These are phyloP conservation scores for Gadopsis marmoratus DNA, from an alignment of 2,797 vertebrate species.

Conservation along the genomic window DNA sequence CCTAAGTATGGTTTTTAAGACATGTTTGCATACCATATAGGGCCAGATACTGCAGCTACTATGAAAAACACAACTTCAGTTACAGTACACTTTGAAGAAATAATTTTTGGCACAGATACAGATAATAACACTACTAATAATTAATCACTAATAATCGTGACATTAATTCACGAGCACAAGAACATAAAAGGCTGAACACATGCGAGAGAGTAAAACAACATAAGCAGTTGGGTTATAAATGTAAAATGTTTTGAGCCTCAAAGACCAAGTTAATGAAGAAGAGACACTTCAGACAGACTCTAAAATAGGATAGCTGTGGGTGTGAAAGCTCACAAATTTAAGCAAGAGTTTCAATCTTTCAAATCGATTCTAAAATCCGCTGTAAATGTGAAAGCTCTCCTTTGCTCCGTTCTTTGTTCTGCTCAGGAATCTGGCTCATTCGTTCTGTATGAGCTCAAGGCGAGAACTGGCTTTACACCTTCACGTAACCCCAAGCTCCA, in stretches of 20 bases:
- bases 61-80: neutral
- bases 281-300: neutral
- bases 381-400: constrained; percentile 28
- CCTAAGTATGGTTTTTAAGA: neutral
- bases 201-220: neutral
- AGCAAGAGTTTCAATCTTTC: constrained; percentile 7
- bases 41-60: neutral
- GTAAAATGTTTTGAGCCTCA: neutral
- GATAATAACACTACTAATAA: too few relatives aligned
- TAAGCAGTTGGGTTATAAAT: neutral
- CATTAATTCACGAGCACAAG: neutral
- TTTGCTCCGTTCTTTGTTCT: constrained; percentile 36
- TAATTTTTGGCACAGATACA: neutral
- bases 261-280: neutral
- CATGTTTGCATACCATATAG: neutral
- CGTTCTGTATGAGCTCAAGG: constrained; percentile 44
- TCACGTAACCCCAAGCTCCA: constrained; percentile 50
- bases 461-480: constrained; percentile 58
- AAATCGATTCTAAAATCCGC: neutral
- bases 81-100: neutral
- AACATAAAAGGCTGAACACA: neutral
- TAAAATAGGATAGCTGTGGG: too few relatives aligned
- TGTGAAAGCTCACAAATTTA: constrained; percentile 11
- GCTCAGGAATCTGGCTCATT: constrained; percentile 41
- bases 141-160: neutral